These are phyloP conservation scores for Spinus olivaceus DNA, from an alignment of 2,797 vertebrate species.

Conservation along the genomic window DNA sequence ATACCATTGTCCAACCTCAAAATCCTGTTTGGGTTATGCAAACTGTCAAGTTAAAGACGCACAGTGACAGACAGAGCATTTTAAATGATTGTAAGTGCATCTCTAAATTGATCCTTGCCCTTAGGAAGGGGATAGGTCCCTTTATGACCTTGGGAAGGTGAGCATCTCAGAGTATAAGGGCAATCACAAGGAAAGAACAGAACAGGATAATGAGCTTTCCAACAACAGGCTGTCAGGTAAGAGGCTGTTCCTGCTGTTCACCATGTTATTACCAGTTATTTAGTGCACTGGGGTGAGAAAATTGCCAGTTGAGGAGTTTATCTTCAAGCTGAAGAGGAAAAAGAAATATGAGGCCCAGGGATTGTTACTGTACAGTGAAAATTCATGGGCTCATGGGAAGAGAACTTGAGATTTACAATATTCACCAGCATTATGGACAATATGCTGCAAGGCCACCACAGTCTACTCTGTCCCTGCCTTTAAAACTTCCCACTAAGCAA, in stretches of 20 bases:
- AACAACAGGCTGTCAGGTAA: neutral
- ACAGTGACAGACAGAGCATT: neutral
- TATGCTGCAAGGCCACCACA: neutral
- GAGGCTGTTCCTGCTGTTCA: neutral
- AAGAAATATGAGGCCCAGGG: neutral
- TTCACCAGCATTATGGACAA: neutral
- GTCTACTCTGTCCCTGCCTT: neutral
- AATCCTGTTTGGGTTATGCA: neutral
- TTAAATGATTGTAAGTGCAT: neutral
- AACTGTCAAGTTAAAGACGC: neutral
- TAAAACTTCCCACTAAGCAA: neutral
- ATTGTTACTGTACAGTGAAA: neutral
- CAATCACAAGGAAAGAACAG: neutral
- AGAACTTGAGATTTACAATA: neutral
- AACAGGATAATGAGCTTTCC: neutral
- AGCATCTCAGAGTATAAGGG: neutral
- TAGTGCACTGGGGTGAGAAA: slow-evolving; percentile 86
- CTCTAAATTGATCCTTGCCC: neutral
- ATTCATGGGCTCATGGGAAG: neutral
- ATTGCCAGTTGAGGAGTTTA: slow-evolving; percentile 90
- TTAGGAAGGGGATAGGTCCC: neutral
- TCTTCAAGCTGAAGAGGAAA: slow-evolving; percentile 83
- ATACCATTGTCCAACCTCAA: neutral
- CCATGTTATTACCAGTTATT: slow-evolving; percentile 86
- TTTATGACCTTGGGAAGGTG: neutral